Evolutionary conservation across 53 echinoderm and acorn worm genomes (phyloP).

Genomic region (Astropecten irregularis): DNA sequence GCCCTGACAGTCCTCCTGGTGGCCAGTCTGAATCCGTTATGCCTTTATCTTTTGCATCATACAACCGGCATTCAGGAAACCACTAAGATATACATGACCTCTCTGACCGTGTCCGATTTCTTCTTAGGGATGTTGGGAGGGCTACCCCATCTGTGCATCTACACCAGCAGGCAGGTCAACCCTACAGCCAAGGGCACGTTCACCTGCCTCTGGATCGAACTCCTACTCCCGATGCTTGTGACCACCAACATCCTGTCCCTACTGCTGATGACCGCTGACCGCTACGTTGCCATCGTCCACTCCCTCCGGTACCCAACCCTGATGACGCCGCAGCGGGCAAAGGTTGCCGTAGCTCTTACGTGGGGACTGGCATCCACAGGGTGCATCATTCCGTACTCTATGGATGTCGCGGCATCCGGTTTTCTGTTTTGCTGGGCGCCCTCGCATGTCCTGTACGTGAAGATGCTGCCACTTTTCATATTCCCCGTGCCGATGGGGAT

Average conservation of each 20-base stretch:
- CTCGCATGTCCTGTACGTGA: no score
- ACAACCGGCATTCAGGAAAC: background rate
- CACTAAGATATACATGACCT: constrained; percentile 21
- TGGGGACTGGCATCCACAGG: background rate
- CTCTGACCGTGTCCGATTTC: constrained; percentile 11
- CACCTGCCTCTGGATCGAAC: no score
- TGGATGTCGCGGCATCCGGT: no score
- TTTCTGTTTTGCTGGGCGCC: no score
- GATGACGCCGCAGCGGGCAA: background rate
- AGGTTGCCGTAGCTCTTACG: background rate
- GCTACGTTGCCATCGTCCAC: background rate
- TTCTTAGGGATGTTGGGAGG: constrained; percentile 1
- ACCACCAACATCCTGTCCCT: background rate
- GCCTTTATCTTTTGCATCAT: background rate
- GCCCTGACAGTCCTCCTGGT: background rate
- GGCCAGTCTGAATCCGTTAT: background rate
- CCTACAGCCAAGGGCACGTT: no score
- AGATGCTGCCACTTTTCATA: no score
- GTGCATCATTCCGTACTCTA: no score
- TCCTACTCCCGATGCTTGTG: background rate
- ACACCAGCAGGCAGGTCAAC: no score
- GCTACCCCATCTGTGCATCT: background rate
- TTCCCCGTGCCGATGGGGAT: background rate
- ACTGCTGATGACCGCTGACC: background rate
- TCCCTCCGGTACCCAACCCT: background rate